phyloP scores from a whole-genome alignment of 92 coral and sea anemone species.

The Palythoa grandiflora region DNA sequence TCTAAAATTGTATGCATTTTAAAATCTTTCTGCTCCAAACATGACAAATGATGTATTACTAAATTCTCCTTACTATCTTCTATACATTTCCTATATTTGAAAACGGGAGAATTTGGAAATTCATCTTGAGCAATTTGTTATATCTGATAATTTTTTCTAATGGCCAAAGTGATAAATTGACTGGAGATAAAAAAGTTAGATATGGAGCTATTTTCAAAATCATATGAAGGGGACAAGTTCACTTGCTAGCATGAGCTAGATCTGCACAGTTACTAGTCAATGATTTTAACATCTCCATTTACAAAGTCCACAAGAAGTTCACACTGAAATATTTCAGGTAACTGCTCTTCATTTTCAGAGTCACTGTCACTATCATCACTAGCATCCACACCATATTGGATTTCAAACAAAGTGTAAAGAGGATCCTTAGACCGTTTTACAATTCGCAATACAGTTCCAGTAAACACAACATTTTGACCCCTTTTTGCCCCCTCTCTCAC shows the following conservation, averaged over 20 bases:
- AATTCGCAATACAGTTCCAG: constrained; percentile 4
- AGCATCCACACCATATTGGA: constrained; percentile 20
- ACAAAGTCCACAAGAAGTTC: constrained; percentile 16
- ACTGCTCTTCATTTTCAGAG: constrained; percentile 7
- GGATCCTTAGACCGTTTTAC: constrained; percentile 11
- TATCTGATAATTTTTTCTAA: constrained; percentile 2
- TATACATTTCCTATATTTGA: constrained; percentile 15
- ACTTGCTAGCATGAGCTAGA: neutral
- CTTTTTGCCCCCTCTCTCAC: neutral
- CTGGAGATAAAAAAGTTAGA: constrained; percentile 9
- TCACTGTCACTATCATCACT: neutral
- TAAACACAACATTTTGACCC: constrained; percentile 2
- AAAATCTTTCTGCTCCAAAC: constrained; percentile 29
- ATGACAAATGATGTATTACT: neutral
- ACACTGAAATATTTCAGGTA: constrained; percentile 2
- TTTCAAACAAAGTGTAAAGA: constrained; percentile 13
- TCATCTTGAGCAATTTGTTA: constrained; percentile 25
- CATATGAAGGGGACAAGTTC: neutral
- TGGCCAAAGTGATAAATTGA: constrained; percentile 10
- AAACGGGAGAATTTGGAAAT: constrained; percentile 26
- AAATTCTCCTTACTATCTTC: neutral
- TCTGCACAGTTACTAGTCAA: neutral
- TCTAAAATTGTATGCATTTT: constrained; percentile 5
- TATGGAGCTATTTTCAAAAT: neutral
- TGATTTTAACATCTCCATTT: constrained; percentile 13